Evolutionary conservation across 2,113 vertebrate genomes (phyloP), one percentile per base, ranked within the genome.

Genomic region (Gorilla gorilla): DNA sequence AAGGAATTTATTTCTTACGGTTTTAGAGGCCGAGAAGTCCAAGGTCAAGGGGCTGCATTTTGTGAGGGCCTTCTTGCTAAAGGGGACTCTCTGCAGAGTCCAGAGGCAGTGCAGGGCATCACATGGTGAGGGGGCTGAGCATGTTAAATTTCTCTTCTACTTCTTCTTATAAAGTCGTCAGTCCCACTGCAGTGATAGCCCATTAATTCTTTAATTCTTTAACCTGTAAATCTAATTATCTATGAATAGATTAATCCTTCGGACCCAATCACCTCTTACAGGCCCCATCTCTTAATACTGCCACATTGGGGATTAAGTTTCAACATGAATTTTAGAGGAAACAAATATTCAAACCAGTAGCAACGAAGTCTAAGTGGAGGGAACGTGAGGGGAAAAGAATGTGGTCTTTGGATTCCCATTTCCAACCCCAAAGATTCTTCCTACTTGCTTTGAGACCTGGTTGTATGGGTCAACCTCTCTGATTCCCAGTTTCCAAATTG

Each of bases 341-440:
- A 68, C 66, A 68, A 68, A 68, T 14, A 64, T 64, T 32, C 61
- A 64, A 64, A 64, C 59, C 66, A 32, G n/a, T 35, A 68, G 66
- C 32, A 3, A n/a, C 16, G 32, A 50, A 38, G 18, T 43, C 23
- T 23, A 79, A 72, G 8, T 13, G 55, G 10, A 68, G n/a, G 13
- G 18, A 52, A n/a, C 0, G 6, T 2, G n/a, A 72, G 0, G 7
- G 4, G 0, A 14, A 75, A 50, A 87, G 10, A 55, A 25, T 3
- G 0, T 20, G 32, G 13, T 14, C 45, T 35, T 30, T 43, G 32
- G 18, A 27, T 40, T 84, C 55, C 68, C 45, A 52, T 13, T 43
- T 61, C 35, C 13, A 55, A 8, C 16, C 11, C 5, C 76, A 88
- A 30, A 40, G 25, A 25, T 52, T 78, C n/a, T 72, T 30, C 32